Base-by-base conservation (phyloP, 2,888 invertebrate genomes). In the Hedya salicella region DNA sequence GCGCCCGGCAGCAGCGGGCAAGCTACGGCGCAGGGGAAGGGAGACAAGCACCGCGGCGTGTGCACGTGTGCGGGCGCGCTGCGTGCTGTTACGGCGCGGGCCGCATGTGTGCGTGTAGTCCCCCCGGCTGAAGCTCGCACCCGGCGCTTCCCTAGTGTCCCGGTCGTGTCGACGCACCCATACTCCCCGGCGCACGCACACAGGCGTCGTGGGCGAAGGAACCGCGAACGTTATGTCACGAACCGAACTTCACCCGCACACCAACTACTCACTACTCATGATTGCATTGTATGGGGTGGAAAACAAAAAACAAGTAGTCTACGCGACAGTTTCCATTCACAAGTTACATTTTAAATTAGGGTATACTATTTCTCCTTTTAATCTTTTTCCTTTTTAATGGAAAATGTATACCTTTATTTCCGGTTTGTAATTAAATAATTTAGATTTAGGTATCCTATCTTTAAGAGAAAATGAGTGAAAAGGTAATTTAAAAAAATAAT, bases 21-120 rank as follows among this genome's bases (percentile, higher is more conserved):
- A 71, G 75, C 77, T 73, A 69, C 75, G 71, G 78, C 69, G 73
- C 75, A 77, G 75, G 77, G 72, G 57, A 70, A 68, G 71, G 78
- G 77, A 76, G 75, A 73, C 70, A 75, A 73, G 73, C 75, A 77
- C 78, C 77, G 80, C 75, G 78, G 74, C 78, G 78, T 79, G 83
- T 78, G 81, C 81, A 80, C 80, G 84, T 85, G 85, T 84, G 85
- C 75, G 80, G 75, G 70, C 73, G 72, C 72, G 75, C 73, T 71
- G 73, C 72, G 76, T 60, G 60, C 48, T 21, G 44, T 21, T 13
- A 48, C 59, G 62, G 52, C 63, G 54, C 63, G 53, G 64, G 57
- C 62, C 68, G 42, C n/a, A 44, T 13, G 62, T 67, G 63, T 56
- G 67, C 49, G 56, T 49, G 61, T 21, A 32, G 57, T 57, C 63